Base-by-base conservation (phyloP, 2,113 vertebrate genomes). In the Alectura lathami region DNA sequence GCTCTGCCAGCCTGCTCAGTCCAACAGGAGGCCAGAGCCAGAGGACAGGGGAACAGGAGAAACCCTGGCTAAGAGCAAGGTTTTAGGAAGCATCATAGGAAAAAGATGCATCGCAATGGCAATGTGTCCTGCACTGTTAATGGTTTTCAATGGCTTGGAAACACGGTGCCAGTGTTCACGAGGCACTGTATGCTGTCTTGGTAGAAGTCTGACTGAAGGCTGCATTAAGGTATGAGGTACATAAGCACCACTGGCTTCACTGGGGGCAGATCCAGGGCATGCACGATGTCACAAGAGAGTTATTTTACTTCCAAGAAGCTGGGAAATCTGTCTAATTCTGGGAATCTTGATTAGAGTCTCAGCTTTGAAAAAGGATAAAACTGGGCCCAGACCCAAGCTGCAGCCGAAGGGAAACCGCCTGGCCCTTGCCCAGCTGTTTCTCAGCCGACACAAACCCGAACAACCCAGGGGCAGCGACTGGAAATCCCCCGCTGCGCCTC, bases 211-310 rank as follows among this genome's bases (percentile, higher is more conserved):
- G 34, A 18, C 2, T 22, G 47, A 69, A 80, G 30, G 40, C 42
- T 2, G 5, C 1, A 0, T 26, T 12, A 32, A 34, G 32, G 23
- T 11, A 6, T 21, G 38, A 68, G 22, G n/a, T 18, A 17, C 32
- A 7, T 5, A 24, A 48, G 66, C 36, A 51, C 40, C 53, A 18
- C 18, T 1, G 2, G 6, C 36, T 8, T 24, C 8, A 13, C 6
- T 18, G 14, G 40, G 27, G 36, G 11, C 40, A 43, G 40, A 82
- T 22, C 3, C 11, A 10, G 15, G 27, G 26, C 4, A 42, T n/a
- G 21, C n/a, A 7, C 9, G 13, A 10, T 0, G 0, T 16, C 36
- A 30, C 20, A 6, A 1, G 5, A 47, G 3, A 6, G 3, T 0
- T 13, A 20, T 56, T 56, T 4, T 42, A 59, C 57, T 59, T 9